Evolutionary conservation across 2,888 invertebrate genomes (phyloP).

Genomic region (Gymnoscelis rufifasciata): DNA sequence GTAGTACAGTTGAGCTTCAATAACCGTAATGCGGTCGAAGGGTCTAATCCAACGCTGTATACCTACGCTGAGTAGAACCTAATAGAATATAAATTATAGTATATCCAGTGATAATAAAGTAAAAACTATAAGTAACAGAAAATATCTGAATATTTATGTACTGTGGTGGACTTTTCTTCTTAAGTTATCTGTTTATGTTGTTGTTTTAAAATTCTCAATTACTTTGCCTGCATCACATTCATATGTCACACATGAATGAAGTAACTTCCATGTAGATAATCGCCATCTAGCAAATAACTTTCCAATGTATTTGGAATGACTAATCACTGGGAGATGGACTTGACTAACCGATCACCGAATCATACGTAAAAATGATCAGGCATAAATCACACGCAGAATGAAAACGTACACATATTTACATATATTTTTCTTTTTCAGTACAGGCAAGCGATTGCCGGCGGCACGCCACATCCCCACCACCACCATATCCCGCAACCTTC

Average conservation of each 20-base stretch:
- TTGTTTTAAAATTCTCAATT: slow-evolving; percentile 23
- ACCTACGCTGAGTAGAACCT: slow-evolving; percentile 15
- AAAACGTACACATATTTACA: neutral
- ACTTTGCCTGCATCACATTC: slow-evolving; percentile 60
- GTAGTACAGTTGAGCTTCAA: slow-evolving; percentile 47
- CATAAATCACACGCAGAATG: neutral
- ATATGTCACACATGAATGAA: slow-evolving; percentile 42
- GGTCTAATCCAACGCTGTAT: slow-evolving; percentile 35
- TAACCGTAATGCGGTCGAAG: slow-evolving; percentile 44
- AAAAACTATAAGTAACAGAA: neutral
- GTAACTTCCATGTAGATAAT: slow-evolving; percentile 50
- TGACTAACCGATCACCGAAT: slow-evolving; percentile 59
- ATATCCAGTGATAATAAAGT: slow-evolving; percentile 1
- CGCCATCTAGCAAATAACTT: slow-evolving; percentile 68
- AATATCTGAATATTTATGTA: neutral
- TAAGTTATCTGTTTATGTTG: neutral
- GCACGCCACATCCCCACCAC: slow-evolving; percentile 68
- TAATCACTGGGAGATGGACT: slow-evolving; percentile 71
- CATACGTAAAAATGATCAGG: slow-evolving; percentile 31
- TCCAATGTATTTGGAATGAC: slow-evolving; percentile 66
- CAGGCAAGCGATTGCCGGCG: slow-evolving; percentile 88
- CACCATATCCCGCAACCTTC: slow-evolving; percentile 67
- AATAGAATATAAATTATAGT: neutral
- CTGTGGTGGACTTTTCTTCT: slow-evolving; percentile 11
- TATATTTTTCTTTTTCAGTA: slow-evolving; percentile 80